phyloP scores from a whole-genome alignment of 2,888 invertebrate genomes.

The Metallyticus violacea region DNA sequence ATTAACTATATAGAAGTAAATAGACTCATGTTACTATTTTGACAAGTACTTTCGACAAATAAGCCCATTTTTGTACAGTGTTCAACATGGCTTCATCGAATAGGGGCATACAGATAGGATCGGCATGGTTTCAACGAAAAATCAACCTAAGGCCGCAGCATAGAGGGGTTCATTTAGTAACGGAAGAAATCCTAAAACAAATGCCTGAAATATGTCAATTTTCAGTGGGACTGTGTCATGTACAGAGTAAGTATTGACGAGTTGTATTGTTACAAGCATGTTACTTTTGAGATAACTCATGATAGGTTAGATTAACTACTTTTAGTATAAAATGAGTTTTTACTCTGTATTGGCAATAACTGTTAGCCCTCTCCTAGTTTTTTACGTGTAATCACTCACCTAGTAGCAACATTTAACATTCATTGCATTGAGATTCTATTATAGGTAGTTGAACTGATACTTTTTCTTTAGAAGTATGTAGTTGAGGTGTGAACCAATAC shows the following conservation, averaged over 20 bases:
- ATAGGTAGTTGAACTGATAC: neutral
- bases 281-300: neutral
- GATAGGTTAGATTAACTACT: neutral
- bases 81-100: slow-evolving; percentile 79
- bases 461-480: neutral
- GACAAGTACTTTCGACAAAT: slow-evolving; percentile 20
- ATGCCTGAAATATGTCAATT: slow-evolving; percentile 93
- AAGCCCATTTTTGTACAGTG: slow-evolving; percentile 22
- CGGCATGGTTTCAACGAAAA: slow-evolving; percentile 98
- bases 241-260: slow-evolving; percentile 80
- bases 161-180: slow-evolving; percentile 94
- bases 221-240: slow-evolving; percentile 92
- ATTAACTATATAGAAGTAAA: slow-evolving; percentile 18
- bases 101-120: slow-evolving; percentile 89
- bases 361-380: neutral
- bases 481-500: neutral
- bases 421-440: neutral
- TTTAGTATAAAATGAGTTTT: neutral
- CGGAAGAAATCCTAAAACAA: slow-evolving; percentile 93
- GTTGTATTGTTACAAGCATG: neutral
- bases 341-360: neutral
- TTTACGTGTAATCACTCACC: neutral
- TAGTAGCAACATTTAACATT: neutral
- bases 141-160: slow-evolving; percentile 94
- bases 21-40: slow-evolving; percentile 18